Base-by-base conservation (phyloP, 2,113 vertebrate genomes). In the Microtus oregoni region DNA sequence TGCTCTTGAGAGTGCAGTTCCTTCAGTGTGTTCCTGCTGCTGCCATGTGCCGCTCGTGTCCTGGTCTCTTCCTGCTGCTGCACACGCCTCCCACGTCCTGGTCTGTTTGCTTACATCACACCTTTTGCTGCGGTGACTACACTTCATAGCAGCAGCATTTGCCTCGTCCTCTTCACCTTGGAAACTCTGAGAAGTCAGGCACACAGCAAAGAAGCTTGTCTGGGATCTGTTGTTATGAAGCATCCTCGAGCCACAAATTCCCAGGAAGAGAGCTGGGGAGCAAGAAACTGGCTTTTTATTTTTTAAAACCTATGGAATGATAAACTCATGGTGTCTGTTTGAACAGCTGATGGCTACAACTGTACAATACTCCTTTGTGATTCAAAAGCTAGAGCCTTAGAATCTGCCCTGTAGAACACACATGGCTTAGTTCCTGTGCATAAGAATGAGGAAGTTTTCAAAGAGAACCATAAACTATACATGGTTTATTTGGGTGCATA, bases 351-450 rank as follows among this genome's bases (percentile, higher is more conserved):
- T 97, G 97, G 67, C 52, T 44, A 92, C 22, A 61, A 28, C 78
- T 26, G 14, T 50, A 9, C 15, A 89, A 9, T 13, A 58, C 55
- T 67, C 87, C 70, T 91, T 85, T 79, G 96, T 97, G 97, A 96
- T 96, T 98, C 96, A 68, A 58, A 95, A 97, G 98, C 98, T 91
- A 97, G 96, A 98, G 97, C 10, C 61, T 93, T 97, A 11, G 96
- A 98, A 98, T 97, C 97, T 90, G 94, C 95, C 97, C 96, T 97
- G 94, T 97, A 98, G 98, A 97, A 97, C 97, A 97, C 96, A 97
- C 92, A 96, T 97, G 96, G 81, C 89, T 91, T 94, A 91, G 89
- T 97, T 98, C 90, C 97, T 44, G 63, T 89, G 83, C 92, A 78
- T 1, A 65, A 88, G 93, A 96, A n/a, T 55, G 81, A 95, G 78